phyloP scores from a whole-genome alignment of 2,113 vertebrate species.

The Panthera uncia region DNA sequence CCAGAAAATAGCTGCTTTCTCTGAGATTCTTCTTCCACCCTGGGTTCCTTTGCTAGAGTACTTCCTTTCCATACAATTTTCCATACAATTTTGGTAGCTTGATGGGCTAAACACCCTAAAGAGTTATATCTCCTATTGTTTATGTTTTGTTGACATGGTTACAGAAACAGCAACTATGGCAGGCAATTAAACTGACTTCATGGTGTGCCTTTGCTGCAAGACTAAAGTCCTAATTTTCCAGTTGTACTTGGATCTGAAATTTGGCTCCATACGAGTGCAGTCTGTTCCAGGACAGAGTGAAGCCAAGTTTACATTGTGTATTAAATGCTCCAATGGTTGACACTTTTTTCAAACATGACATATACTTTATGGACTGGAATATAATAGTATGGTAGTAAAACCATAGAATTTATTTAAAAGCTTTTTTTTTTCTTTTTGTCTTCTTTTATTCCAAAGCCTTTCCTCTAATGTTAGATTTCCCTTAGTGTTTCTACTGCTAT shows the following conservation, averaged over 20 bases:
- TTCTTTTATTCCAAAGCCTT: background rate
- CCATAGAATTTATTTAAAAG: background rate
- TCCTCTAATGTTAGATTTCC: background rate
- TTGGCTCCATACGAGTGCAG: slow-evolving; percentile 17
- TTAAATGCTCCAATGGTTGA: background rate
- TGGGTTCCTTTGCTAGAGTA: background rate
- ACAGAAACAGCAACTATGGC: slow-evolving; percentile 39
- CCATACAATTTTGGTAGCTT: background rate
- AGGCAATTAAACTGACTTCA: slow-evolving; percentile 53
- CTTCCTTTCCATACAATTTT: background rate
- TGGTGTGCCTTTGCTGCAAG: background rate
- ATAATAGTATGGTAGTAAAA: slow-evolving; percentile 44
- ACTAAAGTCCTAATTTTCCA: slow-evolving; percentile 63
- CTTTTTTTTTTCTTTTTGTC: slow-evolving; percentile 13
- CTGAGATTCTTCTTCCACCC: background rate
- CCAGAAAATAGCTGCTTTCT: slow-evolving; percentile 29
- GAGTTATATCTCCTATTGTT: slow-evolving; percentile 73
- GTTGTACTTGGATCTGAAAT: slow-evolving; percentile 72
- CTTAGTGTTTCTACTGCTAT: background rate
- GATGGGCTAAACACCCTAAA: slow-evolving; percentile 62
- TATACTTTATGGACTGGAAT: slow-evolving; percentile 52
- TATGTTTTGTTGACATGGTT: slow-evolving; percentile 63
- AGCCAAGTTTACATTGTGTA: background rate
- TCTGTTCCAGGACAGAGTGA: slow-evolving; percentile 13
- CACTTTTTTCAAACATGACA: slow-evolving; percentile 19